These are phyloP conservation scores for Mus minutoides DNA, from an alignment of 2,797 vertebrate genomes.

Conservation along the genomic window DNA sequence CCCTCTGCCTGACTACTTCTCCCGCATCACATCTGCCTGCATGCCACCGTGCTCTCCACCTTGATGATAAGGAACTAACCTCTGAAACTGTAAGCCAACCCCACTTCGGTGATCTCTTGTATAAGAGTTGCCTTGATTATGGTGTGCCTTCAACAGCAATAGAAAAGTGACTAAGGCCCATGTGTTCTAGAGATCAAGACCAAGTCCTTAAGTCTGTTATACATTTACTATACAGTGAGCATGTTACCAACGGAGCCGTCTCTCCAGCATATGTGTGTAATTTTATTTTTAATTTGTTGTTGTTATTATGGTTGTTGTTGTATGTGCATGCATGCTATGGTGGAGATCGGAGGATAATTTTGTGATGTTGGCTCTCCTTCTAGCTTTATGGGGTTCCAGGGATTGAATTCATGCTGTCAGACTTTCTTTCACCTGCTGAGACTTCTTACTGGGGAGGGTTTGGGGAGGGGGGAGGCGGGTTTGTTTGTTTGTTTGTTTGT, in stretches of 20 bases:
- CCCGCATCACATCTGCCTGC: no score
- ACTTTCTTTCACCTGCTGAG: neutral
- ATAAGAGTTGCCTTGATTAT: neutral
- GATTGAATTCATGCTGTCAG: neutral
- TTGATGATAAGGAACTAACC: neutral
- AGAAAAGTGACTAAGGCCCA: neutral
- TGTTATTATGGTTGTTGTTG: neutral
- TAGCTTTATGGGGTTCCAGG: neutral
- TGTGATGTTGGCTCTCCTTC: neutral
- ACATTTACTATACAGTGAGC: neutral
- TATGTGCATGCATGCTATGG: neutral
- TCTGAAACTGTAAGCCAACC: neutral
- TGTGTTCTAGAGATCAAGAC: neutral
- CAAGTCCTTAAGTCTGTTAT: neutral
- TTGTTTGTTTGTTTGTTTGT: neutral
- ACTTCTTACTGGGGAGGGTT: no score
- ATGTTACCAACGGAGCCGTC: neutral
- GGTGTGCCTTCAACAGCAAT: neutral
- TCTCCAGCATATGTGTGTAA: neutral
- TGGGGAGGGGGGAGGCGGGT: no score
- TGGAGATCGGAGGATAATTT: neutral
- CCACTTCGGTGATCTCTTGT: neutral
- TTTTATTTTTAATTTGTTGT: neutral
- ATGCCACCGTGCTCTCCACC: neutral
- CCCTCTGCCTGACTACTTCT: neutral